Base-by-base conservation (phyloP, 2,797 vertebrate genomes). In the Yasuhikotakia modesta region DNA sequence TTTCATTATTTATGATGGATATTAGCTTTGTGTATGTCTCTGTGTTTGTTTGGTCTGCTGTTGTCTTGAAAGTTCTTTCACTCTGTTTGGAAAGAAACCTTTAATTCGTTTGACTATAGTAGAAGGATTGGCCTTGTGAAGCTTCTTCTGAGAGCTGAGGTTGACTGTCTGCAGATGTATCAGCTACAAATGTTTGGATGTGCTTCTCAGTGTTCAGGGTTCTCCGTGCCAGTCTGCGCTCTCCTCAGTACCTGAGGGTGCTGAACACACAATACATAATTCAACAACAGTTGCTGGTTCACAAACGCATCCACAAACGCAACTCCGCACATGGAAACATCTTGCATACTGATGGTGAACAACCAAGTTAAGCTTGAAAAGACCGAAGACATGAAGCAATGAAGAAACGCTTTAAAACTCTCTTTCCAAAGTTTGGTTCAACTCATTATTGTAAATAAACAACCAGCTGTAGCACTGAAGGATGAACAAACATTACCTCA, bases 181-280 rank as follows among this genome's bases (percentile, higher is more conserved):
- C 64, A 73, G 70, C 53, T 32, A 50, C 32, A 70, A 80, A 83
- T 68, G 57, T 73, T 72, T 46, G 30, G 19, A 66, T 63, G 55
- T 73, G 39, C 55, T 57, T 16, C 17, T 61, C 5, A 46, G 12
- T 48, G n/a, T 50, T 50, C 30, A 22, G 70, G 16, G 7, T 30
- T 11, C 30, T 24, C 57, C 24, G 45, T 64, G 35, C 35, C 35
- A 39, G 35, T 39, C 35, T 6, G 57, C 43, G 69, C 22, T 73
- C 8, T 80, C 43, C 79, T 77, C 69, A 78, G 61, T 53, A 55
- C 78, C 77, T 86, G 24, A 21, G 27, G 39, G 48, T 69, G 58
- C 27, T 70, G 60, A 14, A 50, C 27, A 50, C 16, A 46, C 14
- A 13, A 27, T 27, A 73, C 50, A 69, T 27, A 27, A 52, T 24